Conservation (phyloP, 2,797 vertebrate genomes). For the Typhlichthys subterraneus region DNA sequence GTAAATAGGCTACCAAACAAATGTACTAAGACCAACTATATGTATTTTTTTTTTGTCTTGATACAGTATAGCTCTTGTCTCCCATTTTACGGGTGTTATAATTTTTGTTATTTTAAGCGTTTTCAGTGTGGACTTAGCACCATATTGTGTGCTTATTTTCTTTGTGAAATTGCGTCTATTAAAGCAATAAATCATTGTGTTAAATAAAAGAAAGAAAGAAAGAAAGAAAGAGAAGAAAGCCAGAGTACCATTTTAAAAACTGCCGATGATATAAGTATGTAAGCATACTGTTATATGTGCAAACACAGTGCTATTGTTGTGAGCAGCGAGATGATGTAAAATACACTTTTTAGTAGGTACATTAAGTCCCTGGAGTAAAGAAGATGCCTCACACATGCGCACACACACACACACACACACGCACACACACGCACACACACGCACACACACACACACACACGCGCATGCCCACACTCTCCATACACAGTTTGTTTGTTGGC, state of each 20-base stretch:
- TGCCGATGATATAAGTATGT: constrained; percentile 16
- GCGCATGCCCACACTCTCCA: constrained; percentile 15
- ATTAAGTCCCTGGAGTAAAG: constrained; percentile 73
- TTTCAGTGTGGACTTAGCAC: constrained; percentile 35
- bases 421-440: constrained; percentile 6
- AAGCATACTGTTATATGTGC: constrained; percentile 18
- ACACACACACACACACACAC: constrained; percentile 11
- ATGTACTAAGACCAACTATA: constrained; percentile 11
- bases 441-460: constrained; percentile 1
- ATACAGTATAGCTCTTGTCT: constrained; percentile 19
- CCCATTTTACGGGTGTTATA: constrained; percentile 14
- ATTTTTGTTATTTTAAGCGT: constrained; percentile 31
- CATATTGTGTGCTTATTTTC: constrained; percentile 24
- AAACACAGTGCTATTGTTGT: constrained; percentile 67
- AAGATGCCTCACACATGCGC: constrained; percentile 28
- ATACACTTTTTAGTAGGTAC: constrained; percentile 71
- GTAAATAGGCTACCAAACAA: constrained; percentile 68
- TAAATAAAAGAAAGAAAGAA: constrained; percentile 20
- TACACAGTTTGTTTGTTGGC: constrained; percentile 79
- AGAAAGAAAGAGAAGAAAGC: background rate
- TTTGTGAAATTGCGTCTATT: constrained; percentile 41
- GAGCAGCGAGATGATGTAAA: constrained; percentile 61
- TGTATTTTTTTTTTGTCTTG: constrained; percentile 13
- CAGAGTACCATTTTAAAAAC: constrained; percentile 22
- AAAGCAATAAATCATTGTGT: constrained; percentile 56